Evolutionary conservation across 23 tunicate species (phyloP).

Genomic region (Clavelina lepadiformis): DNA sequence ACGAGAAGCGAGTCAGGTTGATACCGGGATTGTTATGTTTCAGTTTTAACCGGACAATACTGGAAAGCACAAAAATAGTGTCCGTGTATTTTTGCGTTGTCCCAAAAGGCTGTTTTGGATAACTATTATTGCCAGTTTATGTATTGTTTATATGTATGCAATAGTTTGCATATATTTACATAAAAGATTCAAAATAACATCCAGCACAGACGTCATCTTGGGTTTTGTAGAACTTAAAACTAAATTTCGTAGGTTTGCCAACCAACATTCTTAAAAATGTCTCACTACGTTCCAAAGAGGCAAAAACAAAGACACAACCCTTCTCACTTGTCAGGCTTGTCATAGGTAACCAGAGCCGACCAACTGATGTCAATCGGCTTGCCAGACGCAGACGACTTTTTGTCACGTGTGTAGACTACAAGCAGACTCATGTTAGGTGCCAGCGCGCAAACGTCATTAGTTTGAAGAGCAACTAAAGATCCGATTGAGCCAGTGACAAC

Average conservation of each 20-base stretch:
- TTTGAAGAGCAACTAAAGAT: conserved; percentile 47
- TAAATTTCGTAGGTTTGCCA: too few relatives aligned
- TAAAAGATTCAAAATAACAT: not conserved
- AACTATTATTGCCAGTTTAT: too few relatives aligned
- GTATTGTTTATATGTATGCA: too few relatives aligned
- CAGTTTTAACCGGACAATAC: conserved; percentile 72
- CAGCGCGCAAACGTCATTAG: conserved; percentile 91
- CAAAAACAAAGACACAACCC: too few relatives aligned
- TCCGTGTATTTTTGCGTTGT: too few relatives aligned
- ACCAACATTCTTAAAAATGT: too few relatives aligned
- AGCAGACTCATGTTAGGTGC: conserved; percentile 75
- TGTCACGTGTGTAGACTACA: conserved; percentile 62
- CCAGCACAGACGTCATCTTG: too few relatives aligned
- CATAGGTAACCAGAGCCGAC: conserved; percentile 88
- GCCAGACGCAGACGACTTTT: conserved; percentile 12
- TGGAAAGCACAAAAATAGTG: conserved; percentile 25
- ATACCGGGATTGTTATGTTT: conserved; percentile 74
- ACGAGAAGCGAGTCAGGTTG: conserved; percentile 39
- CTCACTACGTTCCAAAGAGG: too few relatives aligned
- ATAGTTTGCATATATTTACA: too few relatives aligned
- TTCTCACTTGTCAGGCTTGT: conserved; percentile 87
- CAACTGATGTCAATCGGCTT: conserved; percentile 62
- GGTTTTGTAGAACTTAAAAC: too few relatives aligned
- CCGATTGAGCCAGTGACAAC: conserved; percentile 47
- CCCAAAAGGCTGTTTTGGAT: too few relatives aligned